phyloP scores from a whole-genome alignment of 2,888 invertebrate species.

The Brachycybe producta region DNA sequence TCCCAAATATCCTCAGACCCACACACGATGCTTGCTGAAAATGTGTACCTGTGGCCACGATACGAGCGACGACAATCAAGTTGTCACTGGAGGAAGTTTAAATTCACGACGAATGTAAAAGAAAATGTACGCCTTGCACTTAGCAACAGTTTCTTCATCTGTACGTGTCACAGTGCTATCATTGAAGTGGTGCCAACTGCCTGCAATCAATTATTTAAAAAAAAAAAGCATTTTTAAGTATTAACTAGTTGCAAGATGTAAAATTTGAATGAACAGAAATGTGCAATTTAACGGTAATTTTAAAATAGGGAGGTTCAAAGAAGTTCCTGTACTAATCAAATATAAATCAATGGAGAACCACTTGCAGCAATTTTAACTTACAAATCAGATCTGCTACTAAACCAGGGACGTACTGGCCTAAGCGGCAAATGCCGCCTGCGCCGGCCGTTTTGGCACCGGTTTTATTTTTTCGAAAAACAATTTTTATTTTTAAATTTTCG shows the following conservation, averaged over 20 bases:
- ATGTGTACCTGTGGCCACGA: neutral
- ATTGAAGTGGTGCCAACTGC: conserved; percentile 74
- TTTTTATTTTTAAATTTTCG: too few relatives aligned
- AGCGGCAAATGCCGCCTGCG: too few relatives aligned
- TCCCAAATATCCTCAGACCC: too few relatives aligned
- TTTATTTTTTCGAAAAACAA: too few relatives aligned
- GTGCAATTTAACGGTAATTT: neutral
- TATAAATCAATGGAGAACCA: too few relatives aligned
- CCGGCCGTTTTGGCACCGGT: too few relatives aligned
- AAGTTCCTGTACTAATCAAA: too few relatives aligned
- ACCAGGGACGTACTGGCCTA: too few relatives aligned
- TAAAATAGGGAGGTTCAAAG: too few relatives aligned
- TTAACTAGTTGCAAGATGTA: neutral
- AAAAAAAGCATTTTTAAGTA: neutral
- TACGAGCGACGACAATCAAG: neutral
- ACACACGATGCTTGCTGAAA: neutral
- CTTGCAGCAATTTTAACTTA: too few relatives aligned
- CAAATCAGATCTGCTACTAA: too few relatives aligned
- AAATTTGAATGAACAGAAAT: neutral
- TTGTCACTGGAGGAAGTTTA: conserved; percentile 19
- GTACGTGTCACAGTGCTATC: conserved; percentile 65
- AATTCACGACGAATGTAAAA: conserved; percentile 64
- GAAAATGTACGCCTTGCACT: conserved; percentile 70
- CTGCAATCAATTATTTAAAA: conserved; percentile 23
- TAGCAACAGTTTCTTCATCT: conserved; percentile 51